Evolutionary conservation across 2,888 invertebrate species (phyloP).

Genomic region (Harpalus rubripes): DNA sequence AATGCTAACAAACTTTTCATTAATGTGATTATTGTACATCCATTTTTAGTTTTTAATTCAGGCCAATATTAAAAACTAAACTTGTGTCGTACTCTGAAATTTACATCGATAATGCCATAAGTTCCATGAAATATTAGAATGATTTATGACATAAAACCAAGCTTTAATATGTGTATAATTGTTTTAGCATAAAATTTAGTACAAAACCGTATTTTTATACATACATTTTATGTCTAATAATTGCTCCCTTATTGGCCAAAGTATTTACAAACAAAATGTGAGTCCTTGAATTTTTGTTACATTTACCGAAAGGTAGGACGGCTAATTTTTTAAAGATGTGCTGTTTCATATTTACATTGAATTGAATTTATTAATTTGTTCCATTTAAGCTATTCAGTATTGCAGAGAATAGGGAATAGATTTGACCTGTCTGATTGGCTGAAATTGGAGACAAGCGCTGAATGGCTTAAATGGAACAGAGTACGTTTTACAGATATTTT

Average conservation of each 20-base stretch:
- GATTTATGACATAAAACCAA: constrained; percentile 53
- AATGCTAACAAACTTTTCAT: neutral
- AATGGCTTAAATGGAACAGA: too few species aligned
- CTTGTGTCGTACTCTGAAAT: constrained; percentile 8
- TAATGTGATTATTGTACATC: constrained; percentile 9
- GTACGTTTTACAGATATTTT: too few species aligned
- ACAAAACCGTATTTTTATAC: constrained; percentile 67
- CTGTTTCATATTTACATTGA: neutral
- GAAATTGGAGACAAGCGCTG: too few species aligned
- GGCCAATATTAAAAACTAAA: constrained; percentile 40
- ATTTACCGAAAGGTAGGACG: neutral
- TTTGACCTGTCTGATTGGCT: too few species aligned
- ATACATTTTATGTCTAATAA: constrained; percentile 54
- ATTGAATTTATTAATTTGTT: too few species aligned
- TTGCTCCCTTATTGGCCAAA: constrained; percentile 52
- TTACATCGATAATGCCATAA: constrained; percentile 45
- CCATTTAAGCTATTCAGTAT: too few species aligned
- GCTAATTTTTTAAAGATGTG: neutral
- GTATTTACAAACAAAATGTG: neutral
- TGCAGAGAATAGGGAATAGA: too few species aligned
- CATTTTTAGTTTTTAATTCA: constrained; percentile 47
- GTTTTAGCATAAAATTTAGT: constrained; percentile 66
- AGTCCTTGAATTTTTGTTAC: neutral
- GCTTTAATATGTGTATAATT: constrained; percentile 65
- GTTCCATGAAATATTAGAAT: constrained; percentile 10